Conservation (phyloP, 2,797 vertebrate genomes). For the Hemibagrus guttatus region DNA sequence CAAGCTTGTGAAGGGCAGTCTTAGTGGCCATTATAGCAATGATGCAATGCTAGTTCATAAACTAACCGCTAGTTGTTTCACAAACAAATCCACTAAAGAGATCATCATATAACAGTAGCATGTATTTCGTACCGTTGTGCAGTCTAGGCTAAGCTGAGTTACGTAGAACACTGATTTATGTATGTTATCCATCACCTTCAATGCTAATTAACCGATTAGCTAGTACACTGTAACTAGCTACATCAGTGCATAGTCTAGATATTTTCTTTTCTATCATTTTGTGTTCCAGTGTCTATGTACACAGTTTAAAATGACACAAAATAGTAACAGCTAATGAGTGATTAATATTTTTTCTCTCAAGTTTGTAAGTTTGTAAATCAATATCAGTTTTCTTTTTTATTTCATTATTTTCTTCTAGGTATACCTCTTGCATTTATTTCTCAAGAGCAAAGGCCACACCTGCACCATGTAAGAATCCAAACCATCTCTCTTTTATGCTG, state of each 20-base stretch:
- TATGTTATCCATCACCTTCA: background rate
- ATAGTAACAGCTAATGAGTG: background rate
- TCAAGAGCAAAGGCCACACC: conserved; percentile 31
- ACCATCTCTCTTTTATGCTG: conserved; percentile 1
- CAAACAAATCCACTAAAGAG: background rate
- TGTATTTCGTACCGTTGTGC: background rate
- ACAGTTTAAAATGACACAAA: background rate
- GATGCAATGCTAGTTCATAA: background rate
- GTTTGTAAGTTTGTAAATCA: background rate
- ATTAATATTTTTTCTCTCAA: background rate
- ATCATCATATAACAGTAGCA: background rate
- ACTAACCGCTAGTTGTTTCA: background rate
- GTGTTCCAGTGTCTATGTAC: background rate
- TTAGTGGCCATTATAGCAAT: background rate
- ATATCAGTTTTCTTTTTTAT: background rate
- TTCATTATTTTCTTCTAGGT: background rate
- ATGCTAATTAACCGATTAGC: background rate
- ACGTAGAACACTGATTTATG: background rate
- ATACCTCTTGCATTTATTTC: conserved; percentile 12
- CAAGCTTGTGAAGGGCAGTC: background rate
- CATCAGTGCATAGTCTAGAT: background rate
- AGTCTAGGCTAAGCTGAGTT: background rate
- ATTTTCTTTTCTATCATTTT: background rate
- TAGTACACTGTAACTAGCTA: background rate
- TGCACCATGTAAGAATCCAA: conserved; percentile 8